Base-by-base conservation (phyloP, 2,797 vertebrate genomes). In the Discoglossus pictus region DNA sequence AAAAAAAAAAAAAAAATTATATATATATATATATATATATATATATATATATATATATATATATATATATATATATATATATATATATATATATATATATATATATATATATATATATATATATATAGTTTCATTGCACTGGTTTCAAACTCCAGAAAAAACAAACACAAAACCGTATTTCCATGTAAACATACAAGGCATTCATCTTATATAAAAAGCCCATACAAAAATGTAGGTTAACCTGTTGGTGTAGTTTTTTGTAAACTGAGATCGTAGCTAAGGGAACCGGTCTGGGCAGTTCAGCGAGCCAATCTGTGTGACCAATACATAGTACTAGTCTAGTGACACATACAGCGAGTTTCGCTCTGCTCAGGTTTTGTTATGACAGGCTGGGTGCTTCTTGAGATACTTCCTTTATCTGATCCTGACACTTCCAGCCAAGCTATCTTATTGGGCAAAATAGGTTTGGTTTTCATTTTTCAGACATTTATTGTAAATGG, bases 211-310 rank as follows among this genome's bases (percentile, higher is more conserved):
- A 69, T 61, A 34, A 23, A 31, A 55, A 27, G 7, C 21, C 4
- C 27, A 31, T 31, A 53, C 15, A 18, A 6, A 38, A 61, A 62
- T 55, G 50, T 34, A 38, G 51, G 10, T 15, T 17, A 48, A 47
- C 67, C 67, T 55, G 67, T 38, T 55, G 2, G 7, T 3, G 11
- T 39, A 36, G 31, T 21, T 35, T 6, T 36, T 9, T 20, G 31
- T 11, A 24, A 46, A 27, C 15, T 8, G 43, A 31, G 23, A 34
- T 44, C 25, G 11, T 13, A 20, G 16, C 2, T n/a, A 2, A 58
- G n/a, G 52, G 59, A 69, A 69, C 67, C 21, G 17, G 67, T 62
- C 42, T 6, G 67, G 7, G 10, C 50, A 40, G 67, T 62, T 54
- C 20, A 15, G 20, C 17, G 9, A 62, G 59, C 34, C 21, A 21